A percentile compares a stretch with the other conserved stretches of the same genome.
These are phyloP conservation scores for Pegoplata infirma DNA, from an alignment of 2,888 invertebrate species.

Conservation along the genomic window DNA sequence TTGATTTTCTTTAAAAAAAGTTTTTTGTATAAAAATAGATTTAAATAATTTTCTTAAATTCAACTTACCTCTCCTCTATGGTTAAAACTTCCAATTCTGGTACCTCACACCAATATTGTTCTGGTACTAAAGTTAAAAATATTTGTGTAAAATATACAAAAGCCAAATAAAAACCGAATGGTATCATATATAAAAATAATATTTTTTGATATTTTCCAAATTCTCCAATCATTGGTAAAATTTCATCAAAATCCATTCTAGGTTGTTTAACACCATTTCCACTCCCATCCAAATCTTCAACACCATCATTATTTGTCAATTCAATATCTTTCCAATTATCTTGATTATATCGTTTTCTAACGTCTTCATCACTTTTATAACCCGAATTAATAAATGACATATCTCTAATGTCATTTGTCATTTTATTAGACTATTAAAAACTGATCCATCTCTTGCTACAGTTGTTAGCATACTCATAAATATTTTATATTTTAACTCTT, in stretches of 20 bases:
- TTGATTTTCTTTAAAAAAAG: too few species aligned
- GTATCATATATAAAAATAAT: conserved; percentile 90
- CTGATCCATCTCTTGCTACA: not conserved
- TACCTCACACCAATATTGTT: conserved; percentile 88
- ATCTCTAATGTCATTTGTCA: not conserved
- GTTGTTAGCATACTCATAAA: conserved; percentile 1
- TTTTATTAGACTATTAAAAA: not conserved
- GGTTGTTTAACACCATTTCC: not conserved
- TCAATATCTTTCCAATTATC: conserved; percentile 22
- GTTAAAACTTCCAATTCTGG: conserved; percentile 85
- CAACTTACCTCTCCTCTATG: conserved; percentile 83
- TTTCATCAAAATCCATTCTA: conserved; percentile 86
- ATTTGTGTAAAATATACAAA: conserved; percentile 93
- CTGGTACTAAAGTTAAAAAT: conserved; percentile 89
- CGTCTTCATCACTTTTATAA: not conserved
- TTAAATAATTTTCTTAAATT: too few species aligned
- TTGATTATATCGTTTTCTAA: not conserved
- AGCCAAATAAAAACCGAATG: conserved; percentile 90
- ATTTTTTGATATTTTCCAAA: too few species aligned
- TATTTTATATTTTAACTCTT: not conserved
- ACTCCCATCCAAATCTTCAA: too few species aligned
- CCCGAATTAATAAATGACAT: conserved; percentile 13
- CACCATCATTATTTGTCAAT: too few species aligned
- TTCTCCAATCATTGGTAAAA: conserved; percentile 88
- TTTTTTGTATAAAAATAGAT: too few species aligned